These are phyloP conservation scores for Galaxea fascicularis DNA, from an alignment of 92 coral and sea anemone species.

Conservation along the genomic window DNA sequence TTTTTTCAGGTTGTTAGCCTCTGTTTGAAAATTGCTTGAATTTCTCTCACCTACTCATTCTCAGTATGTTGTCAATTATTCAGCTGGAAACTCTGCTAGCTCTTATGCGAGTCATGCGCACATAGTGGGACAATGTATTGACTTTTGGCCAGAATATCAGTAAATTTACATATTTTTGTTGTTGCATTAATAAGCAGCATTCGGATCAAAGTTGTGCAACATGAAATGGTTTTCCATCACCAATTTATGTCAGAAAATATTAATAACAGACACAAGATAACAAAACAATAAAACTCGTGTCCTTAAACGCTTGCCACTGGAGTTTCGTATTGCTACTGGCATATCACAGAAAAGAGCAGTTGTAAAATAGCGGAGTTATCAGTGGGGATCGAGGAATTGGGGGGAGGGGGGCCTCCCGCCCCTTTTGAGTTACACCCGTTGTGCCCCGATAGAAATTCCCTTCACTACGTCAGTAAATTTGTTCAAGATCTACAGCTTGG, in stretches of 20 bases:
- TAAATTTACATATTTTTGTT: constrained; percentile 16
- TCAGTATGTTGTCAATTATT: background rate
- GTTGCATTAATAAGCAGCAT: background rate
- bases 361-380: no score
- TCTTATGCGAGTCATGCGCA: constrained; percentile 1
- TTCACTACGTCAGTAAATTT: no score
- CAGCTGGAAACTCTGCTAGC: constrained; percentile 3
- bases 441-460: no score
- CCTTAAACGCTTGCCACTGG: background rate
- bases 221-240: background rate
- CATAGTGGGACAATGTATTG: constrained; percentile 1
- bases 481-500: no score
- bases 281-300: background rate
- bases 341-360: no score
- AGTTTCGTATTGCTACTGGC: background rate
- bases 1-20: background rate
- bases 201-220: background rate
- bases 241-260: background rate
- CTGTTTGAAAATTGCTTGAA: background rate
- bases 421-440: no score
- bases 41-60: background rate
- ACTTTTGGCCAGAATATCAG: background rate
- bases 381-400: no score
- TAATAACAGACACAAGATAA: background rate
- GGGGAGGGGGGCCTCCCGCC: no score